Percentiles rank a stretch among this genome's conserved stretches.
phyloP scores from a whole-genome alignment of 2,113 vertebrate species.

The Campylomormyrus tamandua region DNA sequence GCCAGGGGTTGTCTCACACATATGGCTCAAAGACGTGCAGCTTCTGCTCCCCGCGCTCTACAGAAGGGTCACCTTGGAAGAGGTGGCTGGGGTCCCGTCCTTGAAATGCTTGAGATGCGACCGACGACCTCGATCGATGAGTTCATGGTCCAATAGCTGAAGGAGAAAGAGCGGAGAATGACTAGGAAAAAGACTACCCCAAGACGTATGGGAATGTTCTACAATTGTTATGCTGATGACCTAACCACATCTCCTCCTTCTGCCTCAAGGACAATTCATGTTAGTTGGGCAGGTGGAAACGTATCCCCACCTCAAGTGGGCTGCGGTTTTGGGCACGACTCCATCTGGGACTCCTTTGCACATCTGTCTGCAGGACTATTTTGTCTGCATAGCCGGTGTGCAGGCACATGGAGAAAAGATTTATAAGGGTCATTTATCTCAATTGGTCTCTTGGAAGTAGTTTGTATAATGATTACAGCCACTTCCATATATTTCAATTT shows the following conservation, averaged over 20 bases:
- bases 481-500: slow-evolving; percentile 8
- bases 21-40: neutral
- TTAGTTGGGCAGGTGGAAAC: neutral
- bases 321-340: neutral
- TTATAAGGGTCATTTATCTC: slow-evolving; percentile 7
- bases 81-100: neutral
- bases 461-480: slow-evolving; percentile 7
- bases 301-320: neutral
- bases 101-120: neutral
- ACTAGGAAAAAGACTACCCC: neutral
- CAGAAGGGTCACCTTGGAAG: neutral
- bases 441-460: slow-evolving; percentile 8
- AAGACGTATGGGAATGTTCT: neutral
- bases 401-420: neutral
- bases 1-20: neutral
- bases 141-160: neutral
- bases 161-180: neutral
- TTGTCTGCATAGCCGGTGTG: neutral
- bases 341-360: neutral
- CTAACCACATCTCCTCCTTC: neutral
- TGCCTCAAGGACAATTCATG: neutral
- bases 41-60: neutral
- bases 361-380: neutral
- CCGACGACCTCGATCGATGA: neutral
- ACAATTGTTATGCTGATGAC: neutral